Base-by-base conservation (phyloP, 2,113 vertebrate species). In the Baryphthengus martii region DNA sequence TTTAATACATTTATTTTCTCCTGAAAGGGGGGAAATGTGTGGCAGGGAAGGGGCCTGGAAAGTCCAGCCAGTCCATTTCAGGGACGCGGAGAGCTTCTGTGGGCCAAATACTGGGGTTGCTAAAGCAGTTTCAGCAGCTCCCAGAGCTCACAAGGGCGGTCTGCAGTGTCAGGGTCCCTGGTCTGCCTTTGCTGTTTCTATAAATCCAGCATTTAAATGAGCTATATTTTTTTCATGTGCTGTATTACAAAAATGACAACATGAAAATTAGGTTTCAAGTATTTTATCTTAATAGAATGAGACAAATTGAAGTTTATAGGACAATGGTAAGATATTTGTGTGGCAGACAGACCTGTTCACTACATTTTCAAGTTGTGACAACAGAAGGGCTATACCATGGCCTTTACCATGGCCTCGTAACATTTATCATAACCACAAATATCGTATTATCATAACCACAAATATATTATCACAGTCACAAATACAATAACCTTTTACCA, bases 61-160 rank as follows among this genome's bases (percentile, higher is more conserved):
- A 12, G 44, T 59, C 35, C 53, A 72, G 40, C 35, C 72, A 49
- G 37, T n/a, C 15, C 21, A 45, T 59, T 23, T 31, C 53, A 53
- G 31, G 72, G 31, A 76, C 13, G 11, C 9, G 63, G 21, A 50
- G 9, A 61, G 19, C 28, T 90, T n/a, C 56, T 2, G 13, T 5
- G 33, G 15, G 39, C 42, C 73, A 63, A 83, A 73, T 10, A 29
- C 10, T 13, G 37, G 24, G 25, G 6, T 7, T 37, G 45, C 59
- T 66, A 65, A 76, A 40, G 59, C 59, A 49, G 68, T 35, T 77
- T 35, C 87, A 55, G 47, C 55, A 71, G 55, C 77, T 89, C 37
- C 28, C 45, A 31, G 70, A n/a, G 16, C 26, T 39, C 3, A 3
- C 40, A 7, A 0, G 6, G n/a, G 5, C 3, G 26, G 10, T 10